Percentiles rank a stretch among this genome's conserved stretches.
Evolutionary conservation across 2,797 vertebrate species (phyloP).

Genomic region (Glyptemys insculpta): DNA sequence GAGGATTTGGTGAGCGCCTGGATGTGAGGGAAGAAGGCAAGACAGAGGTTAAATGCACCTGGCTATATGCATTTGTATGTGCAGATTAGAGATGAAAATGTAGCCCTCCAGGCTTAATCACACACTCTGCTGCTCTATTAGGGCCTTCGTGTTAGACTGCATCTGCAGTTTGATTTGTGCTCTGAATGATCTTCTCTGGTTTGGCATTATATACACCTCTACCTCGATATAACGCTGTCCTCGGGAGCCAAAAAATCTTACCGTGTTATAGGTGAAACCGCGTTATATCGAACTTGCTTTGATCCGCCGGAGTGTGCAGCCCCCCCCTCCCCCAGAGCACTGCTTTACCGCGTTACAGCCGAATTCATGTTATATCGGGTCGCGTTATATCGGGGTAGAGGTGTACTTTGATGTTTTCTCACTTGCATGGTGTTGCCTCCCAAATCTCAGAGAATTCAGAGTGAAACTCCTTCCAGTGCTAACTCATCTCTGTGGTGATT

Average conservation of each 20-base stretch:
- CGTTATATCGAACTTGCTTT: no score
- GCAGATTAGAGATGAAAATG: slow-evolving; percentile 66
- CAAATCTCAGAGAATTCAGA: not conserved
- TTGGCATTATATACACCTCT: not conserved
- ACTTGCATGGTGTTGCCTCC: not conserved
- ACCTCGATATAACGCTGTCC: no score
- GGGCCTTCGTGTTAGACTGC: not conserved
- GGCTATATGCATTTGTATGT: slow-evolving; percentile 72
- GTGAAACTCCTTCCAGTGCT: no score
- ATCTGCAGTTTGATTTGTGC: not conserved
- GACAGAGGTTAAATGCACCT: slow-evolving; percentile 31
- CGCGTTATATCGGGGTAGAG: no score
- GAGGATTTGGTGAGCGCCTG: not conserved
- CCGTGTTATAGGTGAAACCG: no score
- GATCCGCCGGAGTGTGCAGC: no score
- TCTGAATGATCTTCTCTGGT: slow-evolving; percentile 1
- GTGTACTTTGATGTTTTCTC: not conserved
- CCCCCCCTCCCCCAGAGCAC: no score
- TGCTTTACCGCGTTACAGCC: no score
- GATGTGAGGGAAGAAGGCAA: not conserved
- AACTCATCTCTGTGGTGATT: no score
- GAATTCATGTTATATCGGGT: no score
- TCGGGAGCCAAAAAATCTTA: no score
- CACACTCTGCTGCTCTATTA: not conserved
- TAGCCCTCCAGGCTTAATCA: slow-evolving; percentile 24